Base-by-base conservation (phyloP, 2,113 vertebrate species). In the Phasianus colchicus region DNA sequence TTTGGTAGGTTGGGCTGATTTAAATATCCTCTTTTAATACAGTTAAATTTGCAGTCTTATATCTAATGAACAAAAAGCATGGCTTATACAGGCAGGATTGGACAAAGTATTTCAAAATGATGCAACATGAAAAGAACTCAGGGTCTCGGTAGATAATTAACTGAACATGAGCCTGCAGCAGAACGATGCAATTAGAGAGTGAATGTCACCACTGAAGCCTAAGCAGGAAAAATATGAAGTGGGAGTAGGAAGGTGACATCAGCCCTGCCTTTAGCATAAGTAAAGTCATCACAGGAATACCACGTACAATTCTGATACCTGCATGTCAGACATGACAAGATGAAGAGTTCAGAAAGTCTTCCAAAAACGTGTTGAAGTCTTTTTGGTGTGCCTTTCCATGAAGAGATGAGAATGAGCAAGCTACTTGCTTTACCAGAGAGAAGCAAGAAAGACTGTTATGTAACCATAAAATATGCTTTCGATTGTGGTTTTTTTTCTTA, bases 81-180 rank as follows among this genome's bases (percentile, higher is more conserved):
- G 58, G 52, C 42, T 97, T 90, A 91, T 57, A 58, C 10, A 72
- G 88, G 86, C 48, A 75, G 66, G 34, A 48, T 63, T 81, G 70
- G 76, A 90, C 80, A 92, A 89, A 94, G 69, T 94, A 75, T 90
- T 92, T 92, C 40, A 74, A 91, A 95, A 81, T 65, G 60, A 77
- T 24, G 75, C 73, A 83, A 94, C 79, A 81, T 93, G 69, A 97
- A 95, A 93, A 91, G 83, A 88, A 93, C 61, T 86, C 75, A 74
- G 55, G 43, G 80, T 80, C 75, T 67, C 77, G 58, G 83, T 54
- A 94, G 83, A 66, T 93, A 92, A 95, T 95, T 92, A 96, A 81
- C 55, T 74, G 90, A 94, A 90, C 85, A 93, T 24, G 83, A 90
- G 66, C 38, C 80, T 82, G 73, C 71, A 84, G 94, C 29, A 27